These are phyloP conservation scores for Julus scanicus DNA, from an alignment of 2,888 invertebrate species.

Conservation along the genomic window DNA sequence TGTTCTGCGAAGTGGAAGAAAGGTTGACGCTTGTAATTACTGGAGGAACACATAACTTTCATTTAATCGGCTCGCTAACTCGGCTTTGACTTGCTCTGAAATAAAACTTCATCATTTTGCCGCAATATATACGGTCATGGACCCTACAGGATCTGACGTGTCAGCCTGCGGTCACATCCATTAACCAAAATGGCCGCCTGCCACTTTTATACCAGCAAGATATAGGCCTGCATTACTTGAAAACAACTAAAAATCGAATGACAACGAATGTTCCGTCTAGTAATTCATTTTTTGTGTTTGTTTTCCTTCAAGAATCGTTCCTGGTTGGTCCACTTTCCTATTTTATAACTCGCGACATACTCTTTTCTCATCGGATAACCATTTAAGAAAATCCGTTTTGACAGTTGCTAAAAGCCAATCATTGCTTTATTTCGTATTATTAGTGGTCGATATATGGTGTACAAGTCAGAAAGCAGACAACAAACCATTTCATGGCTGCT, in stretches of 20 bases:
- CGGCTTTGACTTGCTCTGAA: constrained; percentile 40
- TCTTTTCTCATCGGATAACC: constrained; percentile 37
- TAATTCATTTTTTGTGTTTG: constrained; percentile 23
- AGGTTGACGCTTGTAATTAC: constrained; percentile 35
- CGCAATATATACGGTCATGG: not conserved
- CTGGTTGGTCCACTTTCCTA: not conserved
- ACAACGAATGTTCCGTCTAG: not conserved
- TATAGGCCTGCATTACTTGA: not conserved
- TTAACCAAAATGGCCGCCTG: constrained; percentile 37
- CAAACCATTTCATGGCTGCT: not conserved
- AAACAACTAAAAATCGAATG: not conserved
- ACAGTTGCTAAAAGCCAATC: constrained; percentile 47
- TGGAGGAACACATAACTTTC: constrained; percentile 35
- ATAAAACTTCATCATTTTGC: constrained; percentile 43
- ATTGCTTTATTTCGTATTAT: constrained; percentile 24
- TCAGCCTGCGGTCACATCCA: constrained; percentile 16
- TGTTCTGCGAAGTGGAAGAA: constrained; percentile 12
- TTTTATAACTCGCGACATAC: constrained; percentile 29
- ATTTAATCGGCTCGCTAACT: constrained; percentile 40
- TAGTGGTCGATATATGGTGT: not conserved
- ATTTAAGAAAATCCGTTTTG: constrained; percentile 40
- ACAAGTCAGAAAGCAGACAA: constrained; percentile 6
- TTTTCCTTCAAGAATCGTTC: not conserved
- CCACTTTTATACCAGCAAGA: not conserved
- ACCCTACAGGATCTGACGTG: constrained; percentile 1